Evolutionary conservation across 1,140 invertebrate genomes (phyloP).

Genomic region (Tetramorium simillimum): DNA sequence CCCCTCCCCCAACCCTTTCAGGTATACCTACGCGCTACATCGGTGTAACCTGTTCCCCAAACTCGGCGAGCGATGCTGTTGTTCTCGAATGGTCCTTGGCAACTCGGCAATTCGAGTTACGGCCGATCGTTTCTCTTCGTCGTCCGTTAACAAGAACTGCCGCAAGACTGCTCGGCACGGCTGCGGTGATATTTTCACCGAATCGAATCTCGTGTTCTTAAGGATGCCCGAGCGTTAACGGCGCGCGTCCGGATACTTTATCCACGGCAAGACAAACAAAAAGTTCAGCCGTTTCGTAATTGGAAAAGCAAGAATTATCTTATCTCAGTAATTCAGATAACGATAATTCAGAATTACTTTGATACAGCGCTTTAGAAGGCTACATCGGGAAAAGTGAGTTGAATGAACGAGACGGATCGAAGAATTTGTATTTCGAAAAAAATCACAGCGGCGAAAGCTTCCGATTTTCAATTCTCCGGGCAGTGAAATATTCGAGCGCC

Average conservation of each 20-base stretch:
- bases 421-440: neutral
- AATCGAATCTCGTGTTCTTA: constrained; percentile 14
- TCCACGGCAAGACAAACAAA: neutral
- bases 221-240: neutral
- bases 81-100: constrained; percentile 42
- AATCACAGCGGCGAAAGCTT: neutral
- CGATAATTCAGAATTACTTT: neutral
- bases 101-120: constrained; percentile 48
- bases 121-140: constrained; percentile 55
- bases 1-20: neutral
- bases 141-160: constrained; percentile 48
- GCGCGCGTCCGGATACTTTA: too few relatives aligned
- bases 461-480: neutral
- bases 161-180: neutral
- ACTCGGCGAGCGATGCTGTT: constrained; percentile 25
- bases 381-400: neutral
- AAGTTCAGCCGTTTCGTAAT: neutral
- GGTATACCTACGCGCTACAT: neutral
- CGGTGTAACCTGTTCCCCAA: constrained; percentile 50
- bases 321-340: constrained; percentile 2
- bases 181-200: constrained; percentile 19
- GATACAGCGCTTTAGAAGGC: neutral
- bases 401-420: neutral
- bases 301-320: neutral
- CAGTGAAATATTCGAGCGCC: constrained; percentile 30